Evolutionary conservation across 1,140 invertebrate species (phyloP).

Genomic region (Asbolus verrucosus): DNA sequence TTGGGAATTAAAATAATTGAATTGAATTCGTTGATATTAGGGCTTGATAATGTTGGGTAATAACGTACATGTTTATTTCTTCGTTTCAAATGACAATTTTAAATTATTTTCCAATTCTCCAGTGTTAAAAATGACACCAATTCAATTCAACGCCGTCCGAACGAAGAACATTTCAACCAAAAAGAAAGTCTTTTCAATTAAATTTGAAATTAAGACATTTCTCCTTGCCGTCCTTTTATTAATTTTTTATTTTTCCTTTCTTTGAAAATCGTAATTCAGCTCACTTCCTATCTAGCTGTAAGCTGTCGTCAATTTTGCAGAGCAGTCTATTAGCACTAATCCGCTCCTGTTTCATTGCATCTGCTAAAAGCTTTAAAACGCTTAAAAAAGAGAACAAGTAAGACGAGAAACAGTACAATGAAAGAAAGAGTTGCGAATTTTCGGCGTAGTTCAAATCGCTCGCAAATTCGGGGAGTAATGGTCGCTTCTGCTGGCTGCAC

Average conservation of each 20-base stretch:
- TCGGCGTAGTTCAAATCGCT: neutral
- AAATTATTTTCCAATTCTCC: too few relatives aligned
- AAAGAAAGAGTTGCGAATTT: neutral
- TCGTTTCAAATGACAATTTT: too few relatives aligned
- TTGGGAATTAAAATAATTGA: too few relatives aligned
- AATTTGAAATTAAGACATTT: neutral
- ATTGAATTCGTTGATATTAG: too few relatives aligned
- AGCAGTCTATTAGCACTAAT: constrained; percentile 1
- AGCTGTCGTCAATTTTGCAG: constrained; percentile 2
- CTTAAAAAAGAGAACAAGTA: neutral
- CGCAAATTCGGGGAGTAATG: neutral
- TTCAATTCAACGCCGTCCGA: too few relatives aligned
- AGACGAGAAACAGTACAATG: neutral
- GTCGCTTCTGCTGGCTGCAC: neutral
- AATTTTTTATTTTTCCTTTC: neutral
- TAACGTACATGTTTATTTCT: too few relatives aligned
- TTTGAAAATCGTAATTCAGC: neutral
- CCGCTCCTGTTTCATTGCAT: neutral
- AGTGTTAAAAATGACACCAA: too few relatives aligned
- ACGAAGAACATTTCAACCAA: too few relatives aligned
- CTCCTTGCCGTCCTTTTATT: neutral
- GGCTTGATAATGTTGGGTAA: too few relatives aligned
- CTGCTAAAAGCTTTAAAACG: neutral
- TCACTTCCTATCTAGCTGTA: neutral
- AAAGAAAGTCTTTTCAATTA: neutral